phyloP scores from a whole-genome alignment of 1,140 invertebrate species.

The Eueides isabella region DNA sequence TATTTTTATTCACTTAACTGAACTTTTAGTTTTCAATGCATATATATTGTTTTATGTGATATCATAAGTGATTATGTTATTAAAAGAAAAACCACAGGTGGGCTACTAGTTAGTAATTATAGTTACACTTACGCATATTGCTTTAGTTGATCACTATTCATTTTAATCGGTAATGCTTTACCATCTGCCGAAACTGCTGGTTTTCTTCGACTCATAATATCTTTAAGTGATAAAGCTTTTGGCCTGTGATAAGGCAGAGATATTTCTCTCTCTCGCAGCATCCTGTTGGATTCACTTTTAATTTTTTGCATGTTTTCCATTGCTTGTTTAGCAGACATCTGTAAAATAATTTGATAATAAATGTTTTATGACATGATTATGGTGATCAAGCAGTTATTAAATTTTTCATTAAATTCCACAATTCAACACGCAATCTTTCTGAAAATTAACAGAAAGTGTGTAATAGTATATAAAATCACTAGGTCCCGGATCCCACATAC shows the following conservation, averaged over 20 bases:
- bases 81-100: too few relatives aligned
- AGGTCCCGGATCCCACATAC: too few relatives aligned
- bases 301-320: conserved; percentile 83
- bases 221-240: conserved; percentile 87
- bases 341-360: not conserved
- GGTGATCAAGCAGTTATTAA: too few relatives aligned
- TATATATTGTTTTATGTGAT: too few relatives aligned
- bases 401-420: too few relatives aligned
- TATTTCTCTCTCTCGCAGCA: conserved; percentile 86
- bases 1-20: too few relatives aligned
- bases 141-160: conserved; percentile 81
- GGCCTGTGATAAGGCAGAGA: conserved; percentile 91
- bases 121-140: conserved; percentile 80
- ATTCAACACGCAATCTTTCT: too few relatives aligned
- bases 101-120: conserved; percentile 3
- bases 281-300: conserved; percentile 85
- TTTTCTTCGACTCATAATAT: conserved; percentile 83
- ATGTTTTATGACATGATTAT: too few relatives aligned
- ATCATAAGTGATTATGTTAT: too few relatives aligned
- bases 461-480: too few relatives aligned
- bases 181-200: conserved; percentile 65
- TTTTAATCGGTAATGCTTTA: conserved; percentile 79
- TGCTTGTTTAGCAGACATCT: conserved; percentile 83
- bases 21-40: conserved; percentile 1
- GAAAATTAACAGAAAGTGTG: too few relatives aligned